phyloP scores from a whole-genome alignment of 2,113 vertebrate genomes.

The Oreotrochilus melanogaster region DNA sequence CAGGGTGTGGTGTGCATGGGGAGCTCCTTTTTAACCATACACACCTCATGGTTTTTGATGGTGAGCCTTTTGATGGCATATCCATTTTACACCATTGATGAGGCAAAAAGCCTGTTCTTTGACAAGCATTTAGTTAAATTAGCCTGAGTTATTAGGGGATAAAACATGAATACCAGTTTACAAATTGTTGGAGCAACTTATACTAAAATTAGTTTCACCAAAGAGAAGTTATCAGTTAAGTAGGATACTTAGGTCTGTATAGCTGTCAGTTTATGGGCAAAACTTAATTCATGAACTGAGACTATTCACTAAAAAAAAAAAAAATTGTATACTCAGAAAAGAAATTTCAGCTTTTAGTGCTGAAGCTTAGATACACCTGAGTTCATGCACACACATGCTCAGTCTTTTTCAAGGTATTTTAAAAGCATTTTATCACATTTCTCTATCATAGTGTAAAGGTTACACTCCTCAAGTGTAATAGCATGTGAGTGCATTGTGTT shows the following conservation, averaged over 20 bases:
- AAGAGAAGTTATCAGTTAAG: not conserved
- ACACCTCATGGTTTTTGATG: not conserved
- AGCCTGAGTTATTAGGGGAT: not conserved
- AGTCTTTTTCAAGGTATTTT: not conserved
- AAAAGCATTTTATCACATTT: not conserved
- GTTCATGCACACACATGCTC: not conserved
- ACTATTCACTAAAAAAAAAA: not conserved
- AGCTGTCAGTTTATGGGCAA: not conserved
- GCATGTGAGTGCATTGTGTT: not conserved
- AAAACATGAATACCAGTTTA: not conserved
- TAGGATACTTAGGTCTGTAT: not conserved
- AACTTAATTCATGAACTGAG: not conserved
- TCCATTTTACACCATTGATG: not conserved
- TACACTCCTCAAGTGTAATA: not conserved
- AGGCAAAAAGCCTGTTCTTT: not conserved
- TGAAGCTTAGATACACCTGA: not conserved
- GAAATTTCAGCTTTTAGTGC: not conserved
- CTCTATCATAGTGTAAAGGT: not conserved
- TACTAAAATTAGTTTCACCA: not conserved
- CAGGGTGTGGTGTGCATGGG: not conserved
- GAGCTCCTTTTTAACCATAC: not conserved
- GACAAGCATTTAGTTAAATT: not conserved
- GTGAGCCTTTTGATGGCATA: not conserved
- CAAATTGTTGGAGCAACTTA: not conserved
- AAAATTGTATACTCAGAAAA: not conserved